Percentiles rank a stretch among this genome's conserved stretches.
These are phyloP conservation scores for Mobula birostris DNA, from an alignment of 2,113 vertebrate species.

Conservation along the genomic window DNA sequence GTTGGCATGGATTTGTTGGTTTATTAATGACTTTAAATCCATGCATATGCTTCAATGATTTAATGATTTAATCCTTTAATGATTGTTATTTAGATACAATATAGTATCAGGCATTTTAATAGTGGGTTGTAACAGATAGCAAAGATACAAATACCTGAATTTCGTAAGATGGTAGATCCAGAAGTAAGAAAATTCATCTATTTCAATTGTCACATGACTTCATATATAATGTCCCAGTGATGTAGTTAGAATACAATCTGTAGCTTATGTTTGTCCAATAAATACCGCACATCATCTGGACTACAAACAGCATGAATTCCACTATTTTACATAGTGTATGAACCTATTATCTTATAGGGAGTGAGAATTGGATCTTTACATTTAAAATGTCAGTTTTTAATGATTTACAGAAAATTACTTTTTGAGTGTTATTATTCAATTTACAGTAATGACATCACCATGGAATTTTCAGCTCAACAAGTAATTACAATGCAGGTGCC, in stretches of 20 bases:
- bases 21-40: conserved; percentile 2
- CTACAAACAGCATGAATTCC: neutral
- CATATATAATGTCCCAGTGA: neutral
- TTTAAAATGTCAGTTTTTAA: neutral
- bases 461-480: neutral
- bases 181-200: neutral
- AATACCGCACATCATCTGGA: neutral
- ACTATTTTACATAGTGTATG: neutral
- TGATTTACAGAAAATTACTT: no score
- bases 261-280: neutral
- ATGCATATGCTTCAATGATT: neutral
- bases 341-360: neutral
- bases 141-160: neutral
- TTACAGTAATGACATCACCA: no score
- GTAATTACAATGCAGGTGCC: neutral
- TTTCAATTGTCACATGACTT: neutral
- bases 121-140: neutral
- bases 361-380: neutral
- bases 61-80: neutral
- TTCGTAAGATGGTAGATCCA: neutral
- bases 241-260: neutral
- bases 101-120: no score
- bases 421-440: no score
- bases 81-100: neutral
- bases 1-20: neutral